Conservation (phyloP, 2,797 vertebrate genomes). For the Sebastes elongatus region DNA sequence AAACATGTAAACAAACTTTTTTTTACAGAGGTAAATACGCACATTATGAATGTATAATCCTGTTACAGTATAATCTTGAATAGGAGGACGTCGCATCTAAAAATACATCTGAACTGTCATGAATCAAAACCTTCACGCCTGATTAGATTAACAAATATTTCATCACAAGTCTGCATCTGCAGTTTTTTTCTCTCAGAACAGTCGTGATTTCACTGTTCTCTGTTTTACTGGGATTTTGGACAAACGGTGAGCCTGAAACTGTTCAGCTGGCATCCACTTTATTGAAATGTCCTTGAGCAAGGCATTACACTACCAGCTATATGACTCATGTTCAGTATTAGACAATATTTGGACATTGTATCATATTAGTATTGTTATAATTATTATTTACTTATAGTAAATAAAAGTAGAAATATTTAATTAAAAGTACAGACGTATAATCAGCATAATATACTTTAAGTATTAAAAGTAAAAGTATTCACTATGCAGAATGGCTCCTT, state of each 20-base stretch:
- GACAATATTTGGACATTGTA: background rate
- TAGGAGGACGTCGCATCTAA: conserved; percentile 24
- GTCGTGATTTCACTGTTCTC: background rate
- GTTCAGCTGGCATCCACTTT: background rate
- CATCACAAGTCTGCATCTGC: conserved; percentile 27
- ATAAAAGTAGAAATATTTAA: background rate
- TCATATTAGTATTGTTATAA: background rate
- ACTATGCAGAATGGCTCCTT: background rate
- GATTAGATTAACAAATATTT: conserved; percentile 65
- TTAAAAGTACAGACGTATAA: background rate
- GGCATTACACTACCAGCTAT: background rate
- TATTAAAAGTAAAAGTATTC: background rate
- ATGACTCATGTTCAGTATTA: background rate
- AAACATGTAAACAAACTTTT: conserved; percentile 14
- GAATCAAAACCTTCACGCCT: conserved; percentile 36
- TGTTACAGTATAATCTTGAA: conserved; percentile 48
- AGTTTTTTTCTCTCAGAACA: conserved; percentile 1
- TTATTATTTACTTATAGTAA: background rate
- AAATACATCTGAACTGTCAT: conserved; percentile 48
- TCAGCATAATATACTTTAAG: background rate
- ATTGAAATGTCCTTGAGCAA: background rate
- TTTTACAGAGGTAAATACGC: background rate
- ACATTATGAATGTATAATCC: conserved; percentile 37
- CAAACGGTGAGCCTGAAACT: background rate
- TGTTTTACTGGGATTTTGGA: conserved; percentile 6